Conservation (phyloP, 1,140 invertebrate genomes). For the Myzus persicae region DNA sequence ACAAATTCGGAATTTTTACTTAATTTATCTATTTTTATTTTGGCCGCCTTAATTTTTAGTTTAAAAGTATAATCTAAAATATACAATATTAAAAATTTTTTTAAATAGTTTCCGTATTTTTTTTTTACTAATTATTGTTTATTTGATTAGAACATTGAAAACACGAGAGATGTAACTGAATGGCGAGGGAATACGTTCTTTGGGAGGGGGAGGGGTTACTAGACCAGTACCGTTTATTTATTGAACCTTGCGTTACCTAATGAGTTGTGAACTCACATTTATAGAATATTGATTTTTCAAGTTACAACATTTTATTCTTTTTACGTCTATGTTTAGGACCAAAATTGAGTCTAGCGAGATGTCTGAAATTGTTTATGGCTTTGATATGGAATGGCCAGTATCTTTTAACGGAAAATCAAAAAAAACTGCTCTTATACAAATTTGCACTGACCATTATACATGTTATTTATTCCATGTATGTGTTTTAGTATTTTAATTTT, state of each 20-base stretch:
- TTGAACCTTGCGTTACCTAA: neutral
- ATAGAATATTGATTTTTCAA: neutral
- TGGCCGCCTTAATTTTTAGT: too few species aligned
- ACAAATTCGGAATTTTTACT: too few species aligned
- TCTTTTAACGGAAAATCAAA: neutral
- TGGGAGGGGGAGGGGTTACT: too few species aligned
- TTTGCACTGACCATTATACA: constrained; percentile 17
- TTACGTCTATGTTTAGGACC: neutral
- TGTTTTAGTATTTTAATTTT: neutral
- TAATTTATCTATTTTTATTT: too few species aligned
- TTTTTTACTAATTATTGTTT: too few species aligned
- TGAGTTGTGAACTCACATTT: neutral
- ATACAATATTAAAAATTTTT: too few species aligned
- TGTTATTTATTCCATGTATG: constrained; percentile 54
- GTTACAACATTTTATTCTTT: neutral
- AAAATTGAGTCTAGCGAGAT: neutral
- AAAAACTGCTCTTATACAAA: constrained; percentile 55
- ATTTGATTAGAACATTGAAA: too few species aligned
- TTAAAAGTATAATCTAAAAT: too few species aligned
- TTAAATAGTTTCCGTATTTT: too few species aligned
- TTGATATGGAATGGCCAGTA: constrained; percentile 54
- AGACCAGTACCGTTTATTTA: too few species aligned
- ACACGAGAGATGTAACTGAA: too few species aligned
- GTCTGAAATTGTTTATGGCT: neutral
- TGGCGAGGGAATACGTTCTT: too few species aligned